phyloP scores from a whole-genome alignment of 2,888 invertebrate species.

The Steinernema carpocapsae region DNA sequence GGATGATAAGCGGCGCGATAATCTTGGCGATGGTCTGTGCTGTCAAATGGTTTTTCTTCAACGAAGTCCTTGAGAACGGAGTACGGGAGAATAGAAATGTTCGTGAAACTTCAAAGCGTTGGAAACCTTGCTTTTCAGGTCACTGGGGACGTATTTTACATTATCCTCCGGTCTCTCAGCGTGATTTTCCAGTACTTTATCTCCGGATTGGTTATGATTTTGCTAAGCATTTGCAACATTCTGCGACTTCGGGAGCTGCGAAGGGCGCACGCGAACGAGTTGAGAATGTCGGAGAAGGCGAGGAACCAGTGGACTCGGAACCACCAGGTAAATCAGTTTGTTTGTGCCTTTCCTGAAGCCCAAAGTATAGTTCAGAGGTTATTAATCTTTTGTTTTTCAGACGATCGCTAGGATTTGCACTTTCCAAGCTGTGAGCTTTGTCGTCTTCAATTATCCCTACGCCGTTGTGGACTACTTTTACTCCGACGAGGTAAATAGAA shows the following conservation, averaged over 20 bases:
- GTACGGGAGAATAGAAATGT: conserved; percentile 25
- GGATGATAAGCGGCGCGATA: conserved; percentile 38
- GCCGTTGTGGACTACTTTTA: conserved; percentile 52
- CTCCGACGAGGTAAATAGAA: conserved; percentile 42
- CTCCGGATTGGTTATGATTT: conserved; percentile 45
- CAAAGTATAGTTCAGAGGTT: neutral
- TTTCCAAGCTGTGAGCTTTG: conserved; percentile 48
- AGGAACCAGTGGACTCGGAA: conserved; percentile 43
- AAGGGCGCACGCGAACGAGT: conserved; percentile 43
- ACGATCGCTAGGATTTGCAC: conserved; percentile 49
- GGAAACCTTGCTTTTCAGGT: conserved; percentile 35
- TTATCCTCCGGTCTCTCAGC: conserved; percentile 35
- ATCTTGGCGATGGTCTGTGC: conserved; percentile 42
- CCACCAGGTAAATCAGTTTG: conserved; percentile 40
- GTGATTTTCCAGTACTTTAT: conserved; percentile 50
- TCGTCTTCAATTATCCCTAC: conserved; percentile 53
- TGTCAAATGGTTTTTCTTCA: conserved; percentile 44
- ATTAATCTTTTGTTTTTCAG: conserved; percentile 35
- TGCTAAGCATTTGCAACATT: conserved; percentile 41
- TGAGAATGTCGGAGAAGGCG: conserved; percentile 44
- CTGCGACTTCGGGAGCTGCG: conserved; percentile 41
- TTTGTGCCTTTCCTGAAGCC: neutral
- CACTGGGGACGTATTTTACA: conserved; percentile 41
- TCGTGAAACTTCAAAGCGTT: no score
- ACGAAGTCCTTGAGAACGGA: conserved; percentile 39